Evolutionary conservation across 2,888 invertebrate genomes (phyloP).

Genomic region (Gari tellinella): DNA sequence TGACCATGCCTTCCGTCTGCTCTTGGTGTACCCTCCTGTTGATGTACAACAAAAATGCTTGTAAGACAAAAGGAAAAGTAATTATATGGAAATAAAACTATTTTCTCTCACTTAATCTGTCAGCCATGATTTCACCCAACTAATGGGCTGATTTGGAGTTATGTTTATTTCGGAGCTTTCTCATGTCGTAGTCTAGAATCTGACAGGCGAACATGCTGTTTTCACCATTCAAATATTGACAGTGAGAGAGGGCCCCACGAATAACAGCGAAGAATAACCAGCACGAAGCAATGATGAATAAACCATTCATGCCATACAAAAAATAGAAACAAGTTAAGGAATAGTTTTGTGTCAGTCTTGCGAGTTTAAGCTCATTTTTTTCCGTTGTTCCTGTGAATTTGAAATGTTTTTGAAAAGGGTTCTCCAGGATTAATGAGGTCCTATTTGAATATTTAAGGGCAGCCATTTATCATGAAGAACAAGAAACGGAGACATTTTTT

Average conservation of each 20-base stretch:
- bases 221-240: conserved; percentile 38
- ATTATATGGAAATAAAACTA: conserved; percentile 55
- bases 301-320: conserved; percentile 43
- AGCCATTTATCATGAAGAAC: no score
- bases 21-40: no score
- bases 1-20: no score
- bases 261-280: not conserved
- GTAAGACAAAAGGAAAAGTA: conserved; percentile 35
- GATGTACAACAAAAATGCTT: no score
- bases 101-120: conserved; percentile 60
- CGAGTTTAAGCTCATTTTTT: conserved; percentile 16
- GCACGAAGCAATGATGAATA: conserved; percentile 38
- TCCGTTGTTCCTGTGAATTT: no score
- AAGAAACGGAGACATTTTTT: no score
- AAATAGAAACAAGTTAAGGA: conserved; percentile 29
- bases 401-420: no score
- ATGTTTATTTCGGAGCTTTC: conserved; percentile 52
- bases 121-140: conserved; percentile 57
- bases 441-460: no score
- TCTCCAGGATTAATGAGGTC: no score
- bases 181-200: conserved; percentile 41
- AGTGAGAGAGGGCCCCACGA: conserved; percentile 6
- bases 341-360: conserved; percentile 28
- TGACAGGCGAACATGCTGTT: conserved; percentile 56
- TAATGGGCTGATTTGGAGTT: conserved; percentile 52